Evolutionary conservation across 2,888 invertebrate genomes (phyloP).

Genomic region (Polyommatus iphigenia): DNA sequence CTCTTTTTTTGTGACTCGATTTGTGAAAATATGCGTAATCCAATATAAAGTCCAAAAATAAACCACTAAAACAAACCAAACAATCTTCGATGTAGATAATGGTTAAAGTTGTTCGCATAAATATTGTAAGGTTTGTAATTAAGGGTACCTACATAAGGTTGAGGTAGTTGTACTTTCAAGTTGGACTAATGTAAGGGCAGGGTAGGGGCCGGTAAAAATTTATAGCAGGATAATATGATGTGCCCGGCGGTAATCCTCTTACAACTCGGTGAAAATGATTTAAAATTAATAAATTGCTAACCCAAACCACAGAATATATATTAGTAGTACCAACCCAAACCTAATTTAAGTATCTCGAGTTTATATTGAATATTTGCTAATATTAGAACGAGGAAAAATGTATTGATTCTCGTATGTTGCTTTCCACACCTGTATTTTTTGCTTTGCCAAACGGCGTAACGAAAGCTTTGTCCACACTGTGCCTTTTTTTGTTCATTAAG

Average conservation of each 20-base stretch:
- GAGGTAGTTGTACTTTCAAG: background rate
- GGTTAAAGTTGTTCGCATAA: background rate
- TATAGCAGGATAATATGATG: background rate
- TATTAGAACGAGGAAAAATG: background rate
- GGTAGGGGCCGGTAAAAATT: background rate
- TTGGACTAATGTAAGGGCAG: background rate
- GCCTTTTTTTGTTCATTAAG: too few species aligned
- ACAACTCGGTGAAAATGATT: background rate
- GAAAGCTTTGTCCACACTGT: too few species aligned
- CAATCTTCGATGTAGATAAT: background rate
- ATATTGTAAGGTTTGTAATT: constrained; percentile 19
- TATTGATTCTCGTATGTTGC: background rate
- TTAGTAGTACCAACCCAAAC: too few species aligned
- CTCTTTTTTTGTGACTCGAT: too few species aligned
- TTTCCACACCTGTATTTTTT: too few species aligned
- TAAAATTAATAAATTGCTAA: background rate
- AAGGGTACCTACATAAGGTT: background rate
- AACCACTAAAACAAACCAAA: background rate
- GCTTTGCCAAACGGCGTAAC: too few species aligned
- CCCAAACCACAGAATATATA: too few species aligned
- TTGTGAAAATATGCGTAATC: too few species aligned
- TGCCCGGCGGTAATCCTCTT: background rate
- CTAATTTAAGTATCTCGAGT: background rate
- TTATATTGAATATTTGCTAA: too few species aligned
- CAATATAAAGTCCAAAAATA: too few species aligned